phyloP scores from a whole-genome alignment of 2,888 invertebrate species.

The Melinaea marsaeus region DNA sequence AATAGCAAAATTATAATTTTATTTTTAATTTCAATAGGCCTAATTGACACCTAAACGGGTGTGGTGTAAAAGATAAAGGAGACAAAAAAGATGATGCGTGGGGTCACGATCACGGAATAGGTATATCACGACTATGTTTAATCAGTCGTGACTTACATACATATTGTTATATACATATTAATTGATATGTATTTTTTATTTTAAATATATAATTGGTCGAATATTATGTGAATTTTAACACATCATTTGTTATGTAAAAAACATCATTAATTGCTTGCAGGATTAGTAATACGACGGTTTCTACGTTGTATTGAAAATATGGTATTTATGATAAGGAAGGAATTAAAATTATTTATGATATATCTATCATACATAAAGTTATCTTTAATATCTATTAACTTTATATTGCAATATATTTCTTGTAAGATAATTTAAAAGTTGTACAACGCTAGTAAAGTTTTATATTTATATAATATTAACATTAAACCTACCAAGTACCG shows the following conservation, averaged over 20 bases:
- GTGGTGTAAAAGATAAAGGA: conserved; percentile 32
- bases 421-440: too few relatives aligned
- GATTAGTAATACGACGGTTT: too few relatives aligned
- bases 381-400: too few relatives aligned
- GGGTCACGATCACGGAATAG: conserved; percentile 65
- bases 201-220: conserved; percentile 27
- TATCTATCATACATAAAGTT: too few relatives aligned
- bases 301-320: too few relatives aligned
- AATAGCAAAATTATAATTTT: neutral
- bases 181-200: conserved; percentile 49
- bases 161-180: conserved; percentile 36
- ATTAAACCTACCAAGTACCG: too few relatives aligned
- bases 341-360: too few relatives aligned
- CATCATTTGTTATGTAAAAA: neutral
- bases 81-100: conserved; percentile 37
- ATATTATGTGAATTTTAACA: conserved; percentile 1
- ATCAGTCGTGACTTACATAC: conserved; percentile 40
- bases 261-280: too few relatives aligned
- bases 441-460: too few relatives aligned
- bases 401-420: too few relatives aligned
- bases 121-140: conserved; percentile 50
- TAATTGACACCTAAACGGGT: conserved; percentile 39
- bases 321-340: too few relatives aligned
- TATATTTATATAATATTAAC: too few relatives aligned
- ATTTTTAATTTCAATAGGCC: conserved; percentile 35